Conservation (phyloP, 1,140 invertebrate species). For the Varroa destructor region DNA sequence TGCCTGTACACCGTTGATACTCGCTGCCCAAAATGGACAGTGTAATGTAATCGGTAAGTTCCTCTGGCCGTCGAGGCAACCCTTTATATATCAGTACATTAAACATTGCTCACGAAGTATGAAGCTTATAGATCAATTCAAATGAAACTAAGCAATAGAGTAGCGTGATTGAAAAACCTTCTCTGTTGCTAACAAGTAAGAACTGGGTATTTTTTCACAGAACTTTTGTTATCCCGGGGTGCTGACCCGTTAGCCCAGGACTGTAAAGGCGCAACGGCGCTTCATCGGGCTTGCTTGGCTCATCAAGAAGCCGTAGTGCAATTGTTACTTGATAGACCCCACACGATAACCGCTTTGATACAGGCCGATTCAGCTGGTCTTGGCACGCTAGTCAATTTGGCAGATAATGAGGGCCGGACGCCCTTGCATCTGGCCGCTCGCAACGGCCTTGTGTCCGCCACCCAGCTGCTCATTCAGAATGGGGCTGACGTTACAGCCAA, state of each 20-base stretch:
- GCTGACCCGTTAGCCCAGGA: constrained; percentile 20
- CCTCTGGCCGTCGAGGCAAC: not conserved
- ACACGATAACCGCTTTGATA: not conserved
- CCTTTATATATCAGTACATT: too few relatives aligned
- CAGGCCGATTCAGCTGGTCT: not conserved
- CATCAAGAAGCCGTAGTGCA: constrained; percentile 18
- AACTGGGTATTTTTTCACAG: not conserved
- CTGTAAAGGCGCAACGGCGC: not conserved
- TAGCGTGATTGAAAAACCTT: too few relatives aligned
- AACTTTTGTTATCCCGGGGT: not conserved
- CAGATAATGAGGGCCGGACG: constrained; percentile 7
- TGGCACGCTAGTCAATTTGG: constrained; percentile 10
- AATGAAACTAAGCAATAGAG: too few relatives aligned
- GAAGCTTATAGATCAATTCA: too few relatives aligned
- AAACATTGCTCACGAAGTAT: too few relatives aligned
- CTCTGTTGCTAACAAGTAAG: too few relatives aligned
- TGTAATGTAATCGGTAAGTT: constrained; percentile 17
- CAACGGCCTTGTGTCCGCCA: constrained; percentile 10
- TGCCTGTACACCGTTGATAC: constrained; percentile 8
- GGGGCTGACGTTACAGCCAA: constrained; percentile 21
- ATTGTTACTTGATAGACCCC: constrained; percentile 9
- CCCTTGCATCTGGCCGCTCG: constrained; percentile 15
- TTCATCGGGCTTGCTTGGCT: constrained; percentile 8
- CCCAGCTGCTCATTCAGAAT: constrained; percentile 24
- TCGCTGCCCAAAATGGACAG: constrained; percentile 16